phyloP scores from a whole-genome alignment of 2,888 invertebrate genomes.

The Amphipyra tragopoginis region DNA sequence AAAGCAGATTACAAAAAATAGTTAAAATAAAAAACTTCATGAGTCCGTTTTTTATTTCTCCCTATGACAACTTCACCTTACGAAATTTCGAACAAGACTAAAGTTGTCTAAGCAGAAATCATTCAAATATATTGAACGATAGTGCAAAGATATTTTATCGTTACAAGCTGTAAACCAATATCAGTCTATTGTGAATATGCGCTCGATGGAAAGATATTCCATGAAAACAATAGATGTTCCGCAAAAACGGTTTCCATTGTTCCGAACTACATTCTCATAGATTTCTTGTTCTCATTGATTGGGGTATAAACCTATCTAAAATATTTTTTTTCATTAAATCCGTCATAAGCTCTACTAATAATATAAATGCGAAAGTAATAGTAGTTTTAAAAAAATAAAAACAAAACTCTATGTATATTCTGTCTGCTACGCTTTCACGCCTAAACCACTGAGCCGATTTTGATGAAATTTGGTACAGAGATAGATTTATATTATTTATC shows the following conservation, averaged over 20 bases:
- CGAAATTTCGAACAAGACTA: constrained; percentile 35
- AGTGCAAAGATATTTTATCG: constrained; percentile 70
- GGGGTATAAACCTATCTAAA: background rate
- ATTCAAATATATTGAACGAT: constrained; percentile 51
- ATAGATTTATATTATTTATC: too few relatives aligned
- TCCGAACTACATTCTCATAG: constrained; percentile 46
- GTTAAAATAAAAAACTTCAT: constrained; percentile 48
- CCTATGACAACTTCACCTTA: constrained; percentile 25
- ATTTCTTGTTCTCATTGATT: constrained; percentile 25
- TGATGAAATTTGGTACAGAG: too few relatives aligned
- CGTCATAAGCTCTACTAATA: too few relatives aligned
- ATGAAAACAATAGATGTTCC: constrained; percentile 80
- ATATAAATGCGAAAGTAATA: too few relatives aligned
- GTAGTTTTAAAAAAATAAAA: too few relatives aligned
- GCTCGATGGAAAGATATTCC: constrained; percentile 78
- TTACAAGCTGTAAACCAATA: constrained; percentile 75
- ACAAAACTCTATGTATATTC: too few relatives aligned
- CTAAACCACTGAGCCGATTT: too few relatives aligned
- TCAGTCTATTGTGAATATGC: constrained; percentile 78
- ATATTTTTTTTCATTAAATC: background rate
- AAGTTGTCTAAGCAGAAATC: constrained; percentile 39
- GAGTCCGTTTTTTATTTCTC: constrained; percentile 14
- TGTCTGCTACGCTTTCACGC: too few relatives aligned
- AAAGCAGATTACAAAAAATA: constrained; percentile 46
- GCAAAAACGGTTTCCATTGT: constrained; percentile 78